Conservation (phyloP, 1,140 invertebrate genomes). For the Ceratoteleas bidentatus region DNA sequence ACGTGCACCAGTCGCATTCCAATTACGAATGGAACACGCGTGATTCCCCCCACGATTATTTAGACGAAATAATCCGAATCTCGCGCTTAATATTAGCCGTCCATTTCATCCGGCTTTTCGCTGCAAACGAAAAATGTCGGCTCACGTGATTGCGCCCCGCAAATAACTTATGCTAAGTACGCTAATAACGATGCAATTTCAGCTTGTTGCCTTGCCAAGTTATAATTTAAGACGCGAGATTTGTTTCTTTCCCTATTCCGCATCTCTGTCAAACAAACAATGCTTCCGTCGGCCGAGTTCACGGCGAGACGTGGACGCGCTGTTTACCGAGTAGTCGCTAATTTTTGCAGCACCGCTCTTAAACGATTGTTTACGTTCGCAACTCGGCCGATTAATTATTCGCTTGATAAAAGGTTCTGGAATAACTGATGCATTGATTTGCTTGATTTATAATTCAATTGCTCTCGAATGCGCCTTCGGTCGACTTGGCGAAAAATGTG, state of each 20-base stretch:
- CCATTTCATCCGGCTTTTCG: background rate
- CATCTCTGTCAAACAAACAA: background rate
- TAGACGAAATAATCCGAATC: background rate
- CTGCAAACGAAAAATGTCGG: background rate
- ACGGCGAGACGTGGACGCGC: no score
- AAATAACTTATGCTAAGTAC: background rate
- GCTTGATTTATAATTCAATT: no score
- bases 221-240: conserved; percentile 3
- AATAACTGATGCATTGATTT: no score
- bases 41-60: background rate
- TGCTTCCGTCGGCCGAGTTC: no score
- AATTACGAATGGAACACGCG: background rate
- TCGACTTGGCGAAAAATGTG: no score
- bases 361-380: no score
- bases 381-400: no score
- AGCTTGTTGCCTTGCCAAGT: background rate
- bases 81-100: background rate
- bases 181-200: background rate
- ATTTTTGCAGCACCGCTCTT: no score
- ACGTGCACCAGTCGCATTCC: background rate
- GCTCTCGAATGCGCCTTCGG: no score
- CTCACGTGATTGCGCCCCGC: background rate
- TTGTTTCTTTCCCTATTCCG: background rate
- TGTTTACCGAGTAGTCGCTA: no score
- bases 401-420: no score